Base-by-base conservation (phyloP, 2,797 vertebrate species). In the Poliocrania exsul region DNA sequence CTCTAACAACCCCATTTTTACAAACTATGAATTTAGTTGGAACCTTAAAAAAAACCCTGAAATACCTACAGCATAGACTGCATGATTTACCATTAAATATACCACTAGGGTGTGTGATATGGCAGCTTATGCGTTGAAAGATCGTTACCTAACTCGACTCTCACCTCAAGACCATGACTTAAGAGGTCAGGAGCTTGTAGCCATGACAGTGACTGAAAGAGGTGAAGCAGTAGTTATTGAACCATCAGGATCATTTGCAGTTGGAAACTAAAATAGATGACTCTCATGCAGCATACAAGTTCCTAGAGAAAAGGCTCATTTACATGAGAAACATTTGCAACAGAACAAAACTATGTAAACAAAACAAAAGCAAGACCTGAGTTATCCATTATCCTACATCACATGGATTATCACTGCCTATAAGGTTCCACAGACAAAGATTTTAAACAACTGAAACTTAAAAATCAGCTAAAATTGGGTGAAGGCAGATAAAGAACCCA, bases 311-410 rank as follows among this genome's bases (percentile, higher is more conserved):
- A 81, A 70, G 49, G 72, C 67, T 14, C 84, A 88, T 79, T 95
- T 95, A 88, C 90, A 87, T 28, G 67, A 95, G 84, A 89, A 97
- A 96, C 93, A 96, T 93, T 91, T 89, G 54, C 86, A 89, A 82
- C 80, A 86, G 69, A 96, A 97, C 77, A 81, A 94, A 97, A 97
- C 92, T 85, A 96, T 47, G 82, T 80, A 51, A 96, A 96, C 84
- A 96, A 96, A 96, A 95, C 84, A 93, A 88, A 91, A 77, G 60
- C 81, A 90, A 92, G 88, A 88, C 86, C 50, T 24, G 23, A 88
- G 66, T 93, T 95, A 95, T 88, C 80, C 81, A 51, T 87, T 95
- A 95, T 83, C 79, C 81, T 92, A 88, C 56, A 94, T 77, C 96
- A 96, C 86, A 94, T 74, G 94, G 93, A 88, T 65, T 69, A 93